These are phyloP conservation scores for Trichopria drosophilae DNA, from an alignment of 2,888 invertebrate species.

Conservation along the genomic window DNA sequence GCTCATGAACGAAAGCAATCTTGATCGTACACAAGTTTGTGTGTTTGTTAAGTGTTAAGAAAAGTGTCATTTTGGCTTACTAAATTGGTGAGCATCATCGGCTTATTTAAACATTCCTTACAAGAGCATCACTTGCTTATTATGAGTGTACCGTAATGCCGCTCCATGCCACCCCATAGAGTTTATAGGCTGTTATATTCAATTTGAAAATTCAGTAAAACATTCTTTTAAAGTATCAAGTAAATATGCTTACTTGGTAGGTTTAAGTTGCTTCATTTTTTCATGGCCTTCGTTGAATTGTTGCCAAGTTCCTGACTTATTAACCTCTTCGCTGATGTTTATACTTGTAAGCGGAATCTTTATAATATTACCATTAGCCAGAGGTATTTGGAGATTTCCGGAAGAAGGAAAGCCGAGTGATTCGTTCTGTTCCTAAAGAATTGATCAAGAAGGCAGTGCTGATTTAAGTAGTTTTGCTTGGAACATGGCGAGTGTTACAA, in stretches of 20 bases:
- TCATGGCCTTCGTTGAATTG: conserved; percentile 77
- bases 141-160: too few species aligned
- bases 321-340: conserved; percentile 91
- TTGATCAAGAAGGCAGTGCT: conserved; percentile 24
- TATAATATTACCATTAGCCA: conserved; percentile 88
- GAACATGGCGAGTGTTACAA: conserved; percentile 18
- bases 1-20: too few species aligned
- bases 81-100: too few species aligned
- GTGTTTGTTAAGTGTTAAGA: too few species aligned
- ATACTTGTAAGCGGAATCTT: conserved; percentile 83
- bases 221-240: conserved; percentile 3
- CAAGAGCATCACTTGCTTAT: too few species aligned
- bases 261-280: conserved; percentile 55
- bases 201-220: background rate
- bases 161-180: too few species aligned
- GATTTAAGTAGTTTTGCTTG: conserved; percentile 24
- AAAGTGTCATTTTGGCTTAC: too few species aligned
- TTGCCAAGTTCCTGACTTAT: conserved; percentile 92
- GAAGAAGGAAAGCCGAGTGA: conserved; percentile 51
- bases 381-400: conserved; percentile 81
- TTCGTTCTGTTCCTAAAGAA: conserved; percentile 51
- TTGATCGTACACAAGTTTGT: too few species aligned
- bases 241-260: conserved; percentile 47
- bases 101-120: too few species aligned
- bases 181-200: background rate